Evolutionary conservation across 2,797 vertebrate species (phyloP).

Genomic region (Lithobates sylvaticus): DNA sequence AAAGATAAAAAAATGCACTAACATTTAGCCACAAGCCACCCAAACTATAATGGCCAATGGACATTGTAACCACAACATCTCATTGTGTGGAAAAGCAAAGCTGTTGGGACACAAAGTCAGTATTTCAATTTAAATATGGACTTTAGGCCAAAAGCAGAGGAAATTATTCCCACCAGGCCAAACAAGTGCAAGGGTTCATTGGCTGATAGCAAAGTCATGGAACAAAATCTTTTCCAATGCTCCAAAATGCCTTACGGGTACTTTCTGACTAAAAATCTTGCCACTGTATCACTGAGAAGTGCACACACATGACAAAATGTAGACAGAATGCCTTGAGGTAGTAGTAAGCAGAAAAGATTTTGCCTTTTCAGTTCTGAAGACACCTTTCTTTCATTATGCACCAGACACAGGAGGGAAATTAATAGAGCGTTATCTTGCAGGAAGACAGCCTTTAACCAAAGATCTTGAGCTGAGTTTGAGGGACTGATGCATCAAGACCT

Average conservation of each 20-base stretch:
- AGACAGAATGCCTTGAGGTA: constrained; percentile 89
- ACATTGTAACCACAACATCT: constrained; percentile 77
- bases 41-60: constrained; percentile 54
- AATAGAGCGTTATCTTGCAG: constrained; percentile 89
- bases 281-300: constrained; percentile 91
- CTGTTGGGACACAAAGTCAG: constrained; percentile 74
- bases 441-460: constrained; percentile 82
- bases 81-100: constrained; percentile 70
- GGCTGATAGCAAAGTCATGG: constrained; percentile 87
- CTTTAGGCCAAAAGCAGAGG: constrained; percentile 78
- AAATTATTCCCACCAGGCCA: constrained; percentile 81
- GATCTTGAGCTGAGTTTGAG: constrained; percentile 78
- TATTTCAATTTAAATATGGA: constrained; percentile 75
- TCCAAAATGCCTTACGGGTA: constrained; percentile 82
- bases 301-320: constrained; percentile 93
- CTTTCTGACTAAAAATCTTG: constrained; percentile 85
- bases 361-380: constrained; percentile 86
- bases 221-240: constrained; percentile 76
- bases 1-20: neutral
- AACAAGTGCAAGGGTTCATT: constrained; percentile 76
- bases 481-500: constrained; percentile 83
- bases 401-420: constrained; percentile 83
- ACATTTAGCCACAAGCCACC: constrained; percentile 57
- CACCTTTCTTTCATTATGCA: constrained; percentile 90
- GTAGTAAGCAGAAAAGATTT: constrained; percentile 80